These are phyloP conservation scores for Diplogasteroides magnus DNA, from an alignment of 1,140 invertebrate species.

Conservation along the genomic window DNA sequence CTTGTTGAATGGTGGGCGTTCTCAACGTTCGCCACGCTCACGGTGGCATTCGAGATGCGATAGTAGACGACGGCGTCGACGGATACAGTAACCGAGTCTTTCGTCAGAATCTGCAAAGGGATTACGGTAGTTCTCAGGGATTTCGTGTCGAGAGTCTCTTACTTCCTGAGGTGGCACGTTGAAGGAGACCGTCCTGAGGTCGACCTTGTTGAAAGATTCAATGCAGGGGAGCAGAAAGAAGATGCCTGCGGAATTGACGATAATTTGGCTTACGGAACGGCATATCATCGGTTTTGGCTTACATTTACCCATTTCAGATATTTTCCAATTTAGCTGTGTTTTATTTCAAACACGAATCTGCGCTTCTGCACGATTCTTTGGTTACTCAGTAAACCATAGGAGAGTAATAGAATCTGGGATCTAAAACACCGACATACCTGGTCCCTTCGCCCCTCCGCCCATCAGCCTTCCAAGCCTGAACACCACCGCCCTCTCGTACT, in stretches of 20 bases:
- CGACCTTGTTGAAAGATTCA: slow-evolving; percentile 62
- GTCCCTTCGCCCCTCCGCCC: slow-evolving; percentile 60
- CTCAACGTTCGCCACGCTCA: slow-evolving; percentile 69
- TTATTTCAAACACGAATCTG: too few species aligned
- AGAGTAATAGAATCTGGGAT: too few species aligned
- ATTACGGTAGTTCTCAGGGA: too few species aligned
- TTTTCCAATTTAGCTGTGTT: too few species aligned
- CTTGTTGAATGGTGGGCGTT: slow-evolving; percentile 76
- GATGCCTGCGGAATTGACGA: slow-evolving; percentile 33
- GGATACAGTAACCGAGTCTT: slow-evolving; percentile 68
- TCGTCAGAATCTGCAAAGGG: slow-evolving; percentile 62
- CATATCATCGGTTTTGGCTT: neutral
- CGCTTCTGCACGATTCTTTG: too few species aligned
- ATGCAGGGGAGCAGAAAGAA: slow-evolving; percentile 61
- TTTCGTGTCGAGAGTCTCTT: too few species aligned
- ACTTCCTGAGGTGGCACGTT: slow-evolving; percentile 63
- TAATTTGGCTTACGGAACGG: neutral
- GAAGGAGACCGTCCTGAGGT: slow-evolving; percentile 64
- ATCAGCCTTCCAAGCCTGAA: slow-evolving; percentile 63
- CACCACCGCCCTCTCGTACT: slow-evolving; percentile 62
- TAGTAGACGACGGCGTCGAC: slow-evolving; percentile 90
- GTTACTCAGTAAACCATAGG: too few species aligned
- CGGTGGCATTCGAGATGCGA: slow-evolving; percentile 75
- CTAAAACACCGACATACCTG: too few species aligned
- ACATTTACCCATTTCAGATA: neutral